Conservation (phyloP, 2,113 vertebrate species). For the Macquaria australasica region DNA sequence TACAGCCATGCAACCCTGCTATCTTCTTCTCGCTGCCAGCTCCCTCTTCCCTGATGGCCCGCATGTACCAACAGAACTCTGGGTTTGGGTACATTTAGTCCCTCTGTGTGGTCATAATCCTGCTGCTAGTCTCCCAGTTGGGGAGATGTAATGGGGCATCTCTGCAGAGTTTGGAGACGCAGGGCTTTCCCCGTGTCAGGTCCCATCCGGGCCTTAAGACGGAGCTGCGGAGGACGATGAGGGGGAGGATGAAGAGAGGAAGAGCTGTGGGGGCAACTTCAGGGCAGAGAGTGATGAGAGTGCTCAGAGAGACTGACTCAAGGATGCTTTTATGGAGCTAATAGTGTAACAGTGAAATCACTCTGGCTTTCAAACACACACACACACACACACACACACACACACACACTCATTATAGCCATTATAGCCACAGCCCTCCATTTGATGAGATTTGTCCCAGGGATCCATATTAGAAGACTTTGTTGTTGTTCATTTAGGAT, state of each 20-base stretch:
- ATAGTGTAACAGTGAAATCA: conserved; percentile 2
- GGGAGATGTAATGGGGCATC: background rate
- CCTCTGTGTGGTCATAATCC: conserved; percentile 2
- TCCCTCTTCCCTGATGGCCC: background rate
- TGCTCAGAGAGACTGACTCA: conserved; percentile 19
- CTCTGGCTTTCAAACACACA: conserved; percentile 9
- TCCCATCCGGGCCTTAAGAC: background rate
- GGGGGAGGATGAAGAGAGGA: background rate
- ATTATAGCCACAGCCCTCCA: background rate
- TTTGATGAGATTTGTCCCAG: conserved; percentile 5
- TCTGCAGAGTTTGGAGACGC: background rate
- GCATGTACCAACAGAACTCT: background rate
- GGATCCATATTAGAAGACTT: conserved; percentile 11
- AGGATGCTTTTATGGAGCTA: conserved; percentile 32
- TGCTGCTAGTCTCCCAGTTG: background rate
- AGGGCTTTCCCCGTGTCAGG: background rate
- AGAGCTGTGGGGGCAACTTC: background rate
- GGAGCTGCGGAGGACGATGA: background rate
- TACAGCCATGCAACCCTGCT: background rate
- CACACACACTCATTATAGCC: background rate
- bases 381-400: background rate
- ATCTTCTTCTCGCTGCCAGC: background rate
- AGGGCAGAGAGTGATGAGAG: conserved; percentile 13
- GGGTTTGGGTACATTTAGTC: background rate
- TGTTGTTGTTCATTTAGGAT: conserved; percentile 28